Evolutionary conservation across 1,140 invertebrate genomes (phyloP), one percentile per base, ranked within the genome.

Genomic region (Halictus rubicundus): DNA sequence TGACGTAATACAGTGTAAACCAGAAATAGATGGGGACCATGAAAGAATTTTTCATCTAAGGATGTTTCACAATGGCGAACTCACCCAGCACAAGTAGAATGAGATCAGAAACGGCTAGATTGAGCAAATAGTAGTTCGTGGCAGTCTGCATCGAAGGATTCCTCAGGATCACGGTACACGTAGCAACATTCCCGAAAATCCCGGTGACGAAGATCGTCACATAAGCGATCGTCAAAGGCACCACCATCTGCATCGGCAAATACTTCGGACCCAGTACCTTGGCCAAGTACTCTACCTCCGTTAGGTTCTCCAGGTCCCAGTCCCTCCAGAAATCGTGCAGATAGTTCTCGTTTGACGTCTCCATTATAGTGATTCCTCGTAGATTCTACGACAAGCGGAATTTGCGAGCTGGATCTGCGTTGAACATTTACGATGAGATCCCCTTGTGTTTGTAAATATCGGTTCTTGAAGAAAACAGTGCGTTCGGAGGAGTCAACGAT

Each of bases 51-150:
- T 42, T 42, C 7, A 42, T 42, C 39, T 3, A 42, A 9, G 39
- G 39, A 6, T 42, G 6, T 7, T 42, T 46, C 42, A 12, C 9
- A 12, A 46, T 46, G 42, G 42, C 9, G 46, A 32, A 73, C 77
- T 95, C 89, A 97, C 96, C 96, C 84, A 97, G 94, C 21, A 96
- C 90, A n/a, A 97, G 91, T 79, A 97, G 94, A 54, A 95, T 94
- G 12, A 97, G 90, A 91, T 97, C 96, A 7, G 96, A 97, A 39
- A 97, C 93, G 0, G 97, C 96, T 86, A 97, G 91, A 90, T 96
- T 98, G 92, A 99, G 98, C 81, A 99, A 94, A 91, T 99, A 99
- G 89, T 98, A 99, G 89, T 99, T 99, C 0, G 97, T 97, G 0
- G 97, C 96, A 1, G 96, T 97, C 84, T 97, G 96, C 96, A 98